Base-by-base conservation (phyloP, 2,797 vertebrate species). In the Tragopan temminckii region DNA sequence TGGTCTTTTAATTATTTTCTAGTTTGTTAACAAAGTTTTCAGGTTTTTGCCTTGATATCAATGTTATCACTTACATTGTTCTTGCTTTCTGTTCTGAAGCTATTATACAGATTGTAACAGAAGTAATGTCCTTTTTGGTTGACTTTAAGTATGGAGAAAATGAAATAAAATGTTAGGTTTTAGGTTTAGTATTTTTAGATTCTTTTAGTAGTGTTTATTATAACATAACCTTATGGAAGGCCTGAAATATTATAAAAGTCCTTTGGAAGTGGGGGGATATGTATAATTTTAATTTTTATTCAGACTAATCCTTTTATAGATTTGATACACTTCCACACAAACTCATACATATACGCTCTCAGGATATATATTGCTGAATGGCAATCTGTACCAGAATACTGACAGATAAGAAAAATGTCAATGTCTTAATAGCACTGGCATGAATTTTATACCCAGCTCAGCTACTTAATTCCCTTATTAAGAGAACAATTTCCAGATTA, bases 391-490 rank as follows among this genome's bases (percentile, higher is more conserved):
- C 24, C 20, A 80, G 33, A 87, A 78, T 63, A 80, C 24, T 77
- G 36, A n/a, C 19, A 29, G 38, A 62, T 46, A 88, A 87, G 50
- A 77, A 88, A 82, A 89, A 52, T 16, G 3, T 16, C 5, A 33
- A 8, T 52, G 1, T 71, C 52, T 64, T 82, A 57, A 67, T 48
- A 53, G 4, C n/a, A 33, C 3, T 64, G 33, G 14, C 16, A 68
- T 27, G 21, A 48, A 38, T 75, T 85, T 81, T 79, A 27, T 88
- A 55, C 8, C 3, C 24, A 82, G 3, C 24, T 89, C 48, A 74
- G 13, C 57, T 88, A 52, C n/a, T 79, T 86, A 68, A 72, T 85
- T 88, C 35, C 46, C 75, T 1, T 83, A 42, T 76, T 88, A 69
- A 46, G 46, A 88, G 16, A 31, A 84, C 21, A 1, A 19, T 45